These are phyloP conservation scores for Aythya baeri DNA, from an alignment of 2,113 vertebrate species.

Conservation along the genomic window DNA sequence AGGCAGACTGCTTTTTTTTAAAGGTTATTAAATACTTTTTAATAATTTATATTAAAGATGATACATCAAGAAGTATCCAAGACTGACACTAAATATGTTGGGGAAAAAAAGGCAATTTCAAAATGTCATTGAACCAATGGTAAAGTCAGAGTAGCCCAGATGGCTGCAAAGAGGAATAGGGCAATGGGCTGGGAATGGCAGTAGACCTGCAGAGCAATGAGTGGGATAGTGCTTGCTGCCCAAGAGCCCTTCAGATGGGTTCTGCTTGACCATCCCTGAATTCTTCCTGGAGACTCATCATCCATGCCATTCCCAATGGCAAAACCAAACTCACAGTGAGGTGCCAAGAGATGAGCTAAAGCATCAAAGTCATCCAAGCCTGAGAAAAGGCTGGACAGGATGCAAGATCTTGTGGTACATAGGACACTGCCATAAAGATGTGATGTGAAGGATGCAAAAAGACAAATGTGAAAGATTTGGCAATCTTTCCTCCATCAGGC, in stretches of 20 bases:
- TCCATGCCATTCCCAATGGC: not conserved
- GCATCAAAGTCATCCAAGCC: not conserved
- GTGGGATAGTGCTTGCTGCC: not conserved
- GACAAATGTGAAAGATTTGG: constrained; percentile 16
- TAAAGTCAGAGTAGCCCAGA: not conserved
- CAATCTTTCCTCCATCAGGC: not conserved
- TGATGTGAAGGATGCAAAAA: constrained; percentile 3
- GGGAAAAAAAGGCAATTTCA: not conserved
- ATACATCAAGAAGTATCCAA: not conserved
- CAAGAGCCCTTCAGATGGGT: not conserved
- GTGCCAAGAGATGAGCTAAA: not conserved
- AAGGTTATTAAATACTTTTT: not conserved
- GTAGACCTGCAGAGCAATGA: not conserved
- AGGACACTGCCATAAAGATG: accelerated
- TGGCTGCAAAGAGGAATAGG: accelerated
- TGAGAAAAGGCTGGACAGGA: not conserved
- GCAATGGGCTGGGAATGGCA: not conserved
- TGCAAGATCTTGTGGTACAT: not conserved
- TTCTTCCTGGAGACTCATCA: not conserved
- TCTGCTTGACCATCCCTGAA: not conserved
- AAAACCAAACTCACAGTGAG: not conserved
- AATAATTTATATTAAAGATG: not conserved
- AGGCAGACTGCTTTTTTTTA: not conserved
- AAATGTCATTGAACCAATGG: not conserved
- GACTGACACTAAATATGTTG: not conserved